Base-by-base conservation (phyloP, 2,888 invertebrate species). In the Phortica okadai region DNA sequence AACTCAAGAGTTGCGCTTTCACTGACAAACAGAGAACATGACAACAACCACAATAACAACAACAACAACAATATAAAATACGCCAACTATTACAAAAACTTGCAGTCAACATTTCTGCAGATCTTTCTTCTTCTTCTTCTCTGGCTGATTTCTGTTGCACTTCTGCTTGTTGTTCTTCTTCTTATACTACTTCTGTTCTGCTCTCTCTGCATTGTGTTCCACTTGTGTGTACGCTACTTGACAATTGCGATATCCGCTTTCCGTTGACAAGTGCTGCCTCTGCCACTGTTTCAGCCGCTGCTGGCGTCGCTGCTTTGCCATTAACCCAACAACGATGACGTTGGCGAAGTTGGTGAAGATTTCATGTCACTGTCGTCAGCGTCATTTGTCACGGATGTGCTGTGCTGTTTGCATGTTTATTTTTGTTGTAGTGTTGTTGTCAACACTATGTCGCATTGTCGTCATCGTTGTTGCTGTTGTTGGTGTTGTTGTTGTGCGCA, bases 191-290 rank as follows among this genome's bases (percentile, higher is more conserved):
- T 76, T 74, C 74, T 76, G 56, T 73, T 69, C 62, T 69, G 75
- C 64, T 66, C 56, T 44, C 5, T 50, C 14, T 16, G 14, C 59
- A 59, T 59, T 16, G 14, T 50, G 73, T 59, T 75, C 79, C 79
- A 56, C 72, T 58, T 44, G 33, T 33, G 41, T 33, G 33, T 50
- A 2, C 50, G 50, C 73, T 81, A 82, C 84, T 84, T 82, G 86
- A 85, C 85, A 85, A 87, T 85, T 82, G 84, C 83, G 81, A 82
- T 79, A 85, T 85, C 87, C 87, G 85, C 85, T 87, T 83, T 83
- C 79, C 77, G 81, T 76, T n/a, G 59, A 73, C 56, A 44, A 70
- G 70, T 72, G 79, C 80, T 78, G 81, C 75, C 54, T 14, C 3
- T n/a, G 62, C 62, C n/a, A 41, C 54, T 75, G 74, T 50, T 33